phyloP scores from a whole-genome alignment of 2,797 vertebrate genomes.

The Catharus ustulatus region DNA sequence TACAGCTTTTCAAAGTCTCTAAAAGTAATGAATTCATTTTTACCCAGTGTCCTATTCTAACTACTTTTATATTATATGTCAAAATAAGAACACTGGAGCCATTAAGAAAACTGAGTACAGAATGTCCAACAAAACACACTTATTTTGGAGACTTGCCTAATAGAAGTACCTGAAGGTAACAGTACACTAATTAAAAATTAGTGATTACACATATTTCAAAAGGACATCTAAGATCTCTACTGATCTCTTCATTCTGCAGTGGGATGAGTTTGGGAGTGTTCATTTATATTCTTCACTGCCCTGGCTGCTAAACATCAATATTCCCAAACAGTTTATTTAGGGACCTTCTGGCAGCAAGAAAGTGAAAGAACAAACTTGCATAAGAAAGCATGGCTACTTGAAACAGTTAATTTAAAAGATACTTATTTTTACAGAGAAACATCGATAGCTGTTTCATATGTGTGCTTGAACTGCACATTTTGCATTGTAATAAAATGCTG shows the following conservation, averaged over 20 bases:
- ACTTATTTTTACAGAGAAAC: constrained; percentile 8
- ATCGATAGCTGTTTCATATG: not conserved
- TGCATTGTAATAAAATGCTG: not conserved
- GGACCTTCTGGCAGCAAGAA: not conserved
- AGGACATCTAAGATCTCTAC: not conserved
- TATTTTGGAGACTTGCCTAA: not conserved
- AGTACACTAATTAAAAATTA: not conserved
- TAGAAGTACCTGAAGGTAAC: not conserved
- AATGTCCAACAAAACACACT: not conserved
- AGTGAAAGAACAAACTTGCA: not conserved
- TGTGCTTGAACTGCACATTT: not conserved
- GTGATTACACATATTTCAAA: not conserved
- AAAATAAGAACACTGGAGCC: not conserved
- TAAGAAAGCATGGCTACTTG: not conserved
- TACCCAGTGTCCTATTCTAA: not conserved
- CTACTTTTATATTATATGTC: not conserved
- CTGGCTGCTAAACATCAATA: not conserved
- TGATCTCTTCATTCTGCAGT: not conserved
- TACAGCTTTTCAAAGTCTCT: not conserved
- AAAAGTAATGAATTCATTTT: not conserved
- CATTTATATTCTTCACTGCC: not conserved
- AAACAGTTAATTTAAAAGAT: not conserved
- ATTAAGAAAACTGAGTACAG: not conserved
- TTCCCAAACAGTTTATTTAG: not conserved
- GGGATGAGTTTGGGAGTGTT: not conserved